Conservation (phyloP, 2,113 vertebrate genomes). For the rabbit (Oryctolagus cuniculus) region DNA sequence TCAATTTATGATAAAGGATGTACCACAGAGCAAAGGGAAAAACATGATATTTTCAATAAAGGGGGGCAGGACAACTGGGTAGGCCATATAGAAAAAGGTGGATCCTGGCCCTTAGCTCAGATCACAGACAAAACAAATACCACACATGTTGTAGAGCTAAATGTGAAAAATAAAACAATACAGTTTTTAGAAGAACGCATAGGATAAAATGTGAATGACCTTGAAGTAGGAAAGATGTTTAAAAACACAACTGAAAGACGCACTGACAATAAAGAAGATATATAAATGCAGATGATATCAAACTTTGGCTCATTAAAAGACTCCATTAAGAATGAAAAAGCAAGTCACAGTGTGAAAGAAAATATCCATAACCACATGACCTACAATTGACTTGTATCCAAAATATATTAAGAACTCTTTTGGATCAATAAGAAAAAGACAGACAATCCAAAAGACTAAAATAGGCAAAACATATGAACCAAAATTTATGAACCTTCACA, state of each 20-base stretch:
- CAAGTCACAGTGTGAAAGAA: not conserved
- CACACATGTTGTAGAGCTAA: not conserved
- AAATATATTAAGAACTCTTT: constrained; percentile 40
- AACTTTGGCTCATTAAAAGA: constrained; percentile 44
- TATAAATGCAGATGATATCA: not conserved
- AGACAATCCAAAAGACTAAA: constrained; percentile 10
- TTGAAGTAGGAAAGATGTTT: not conserved
- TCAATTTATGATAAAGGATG: not conserved
- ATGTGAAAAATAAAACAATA: not conserved
- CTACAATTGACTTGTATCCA: not conserved
- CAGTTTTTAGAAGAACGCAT: not conserved
- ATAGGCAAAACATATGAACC: not conserved
- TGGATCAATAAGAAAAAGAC: constrained; percentile 28
- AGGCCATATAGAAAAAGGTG: not conserved
- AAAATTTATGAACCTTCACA: not conserved
- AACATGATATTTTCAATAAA: not conserved
- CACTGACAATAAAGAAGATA: not conserved
- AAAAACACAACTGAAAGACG: not conserved
- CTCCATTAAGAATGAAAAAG: not conserved
- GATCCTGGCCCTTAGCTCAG: not conserved
- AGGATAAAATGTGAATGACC: not conserved
- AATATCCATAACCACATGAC: not conserved
- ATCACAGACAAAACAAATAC: not conserved
- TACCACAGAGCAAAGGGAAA: not conserved
- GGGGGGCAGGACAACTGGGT: not conserved